Conservation (phyloP, 2,888 invertebrate genomes). For the Polydrusus pterygomalis region DNA sequence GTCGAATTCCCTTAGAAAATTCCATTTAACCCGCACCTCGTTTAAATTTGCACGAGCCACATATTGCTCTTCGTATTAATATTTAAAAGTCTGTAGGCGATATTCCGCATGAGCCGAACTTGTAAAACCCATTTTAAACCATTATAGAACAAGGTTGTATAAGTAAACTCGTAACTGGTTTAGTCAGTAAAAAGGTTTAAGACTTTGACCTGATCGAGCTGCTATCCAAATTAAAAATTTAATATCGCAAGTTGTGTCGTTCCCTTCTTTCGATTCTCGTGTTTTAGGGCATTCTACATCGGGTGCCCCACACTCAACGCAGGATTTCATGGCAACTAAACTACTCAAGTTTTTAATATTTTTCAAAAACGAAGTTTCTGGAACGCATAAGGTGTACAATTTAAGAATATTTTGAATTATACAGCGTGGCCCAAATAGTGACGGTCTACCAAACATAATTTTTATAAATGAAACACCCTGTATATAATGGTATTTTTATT, state of each 20-base stretch:
- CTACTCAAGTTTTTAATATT: no score
- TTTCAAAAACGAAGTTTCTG: no score
- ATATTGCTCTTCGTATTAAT: slow-evolving; percentile 40
- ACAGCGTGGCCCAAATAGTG: no score
- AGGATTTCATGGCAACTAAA: no score
- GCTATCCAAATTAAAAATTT: neutral
- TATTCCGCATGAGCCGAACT: neutral
- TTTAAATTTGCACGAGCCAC: neutral
- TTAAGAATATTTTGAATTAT: no score
- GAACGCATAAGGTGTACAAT: no score
- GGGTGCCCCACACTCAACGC: no score
- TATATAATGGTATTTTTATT: no score
- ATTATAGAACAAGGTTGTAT: neutral
- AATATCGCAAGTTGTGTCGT: neutral
- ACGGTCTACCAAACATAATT: no score
- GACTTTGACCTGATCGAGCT: slow-evolving; percentile 5
- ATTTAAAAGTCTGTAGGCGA: slow-evolving; percentile 42
- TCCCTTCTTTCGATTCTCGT: neutral
- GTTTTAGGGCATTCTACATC: neutral
- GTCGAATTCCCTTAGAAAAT: no score
- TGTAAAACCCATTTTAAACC: neutral
- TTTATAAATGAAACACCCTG: no score
- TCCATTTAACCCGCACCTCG: no score
- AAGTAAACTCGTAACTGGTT: neutral
- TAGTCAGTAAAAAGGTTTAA: slow-evolving; percentile 6